Evolutionary conservation across 2,797 vertebrate species (phyloP).

Genomic region (Gastrophryne carolinensis): DNA sequence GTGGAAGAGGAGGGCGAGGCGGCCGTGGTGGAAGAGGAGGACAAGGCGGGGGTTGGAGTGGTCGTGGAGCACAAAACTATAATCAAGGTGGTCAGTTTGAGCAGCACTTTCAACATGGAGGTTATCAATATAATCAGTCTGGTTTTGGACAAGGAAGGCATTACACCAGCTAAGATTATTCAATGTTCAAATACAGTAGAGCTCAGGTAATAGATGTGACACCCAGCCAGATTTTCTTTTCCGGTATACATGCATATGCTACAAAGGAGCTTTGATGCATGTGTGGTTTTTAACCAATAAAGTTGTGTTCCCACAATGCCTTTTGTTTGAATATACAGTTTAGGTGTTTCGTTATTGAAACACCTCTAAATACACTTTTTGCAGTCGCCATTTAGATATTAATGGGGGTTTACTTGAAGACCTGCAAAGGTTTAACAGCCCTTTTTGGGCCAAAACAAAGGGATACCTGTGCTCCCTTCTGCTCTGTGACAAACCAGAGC

Average conservation of each 20-base stretch:
- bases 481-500: too few relatives aligned
- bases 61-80: constrained; percentile 87
- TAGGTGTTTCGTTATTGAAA: too few relatives aligned
- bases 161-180: constrained; percentile 86
- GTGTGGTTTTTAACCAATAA: constrained; percentile 14
- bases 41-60: constrained; percentile 86
- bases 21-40: constrained; percentile 74
- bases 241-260: background rate
- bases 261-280: background rate
- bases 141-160: constrained; percentile 93
- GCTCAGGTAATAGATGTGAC: constrained; percentile 70
- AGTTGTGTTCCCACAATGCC: background rate
- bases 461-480: too few relatives aligned
- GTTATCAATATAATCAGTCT: constrained; percentile 92
- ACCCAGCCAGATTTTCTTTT: constrained; percentile 19
- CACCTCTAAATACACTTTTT: too few relatives aligned
- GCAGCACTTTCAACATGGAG: constrained; percentile 97
- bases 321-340: constrained; percentile 6
- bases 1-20: constrained; percentile 67
- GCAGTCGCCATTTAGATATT: too few relatives aligned
- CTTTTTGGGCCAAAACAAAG: too few relatives aligned
- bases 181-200: constrained; percentile 65
- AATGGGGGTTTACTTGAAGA: too few relatives aligned
- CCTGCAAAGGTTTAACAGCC: too few relatives aligned
- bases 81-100: constrained; percentile 97